phyloP scores from a whole-genome alignment of 2,888 invertebrate genomes.

The Eupithecia insigniata region DNA sequence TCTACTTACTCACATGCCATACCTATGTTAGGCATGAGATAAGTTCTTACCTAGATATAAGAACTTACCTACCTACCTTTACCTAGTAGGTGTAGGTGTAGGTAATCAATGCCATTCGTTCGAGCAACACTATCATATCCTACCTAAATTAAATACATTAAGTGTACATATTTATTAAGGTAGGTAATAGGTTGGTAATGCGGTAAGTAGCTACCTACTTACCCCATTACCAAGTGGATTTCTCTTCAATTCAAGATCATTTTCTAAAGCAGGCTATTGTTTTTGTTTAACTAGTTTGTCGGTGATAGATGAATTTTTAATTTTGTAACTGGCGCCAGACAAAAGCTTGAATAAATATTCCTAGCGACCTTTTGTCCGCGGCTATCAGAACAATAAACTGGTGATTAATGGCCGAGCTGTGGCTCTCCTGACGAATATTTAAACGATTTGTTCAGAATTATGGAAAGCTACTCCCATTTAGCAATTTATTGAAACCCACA shows the following conservation, averaged over 20 bases:
- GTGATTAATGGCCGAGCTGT: slow-evolving; percentile 42
- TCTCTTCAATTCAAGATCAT: not conserved
- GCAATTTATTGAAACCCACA: slow-evolving; percentile 18
- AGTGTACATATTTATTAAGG: no score
- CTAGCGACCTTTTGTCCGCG: slow-evolving; percentile 42
- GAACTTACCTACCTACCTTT: no score
- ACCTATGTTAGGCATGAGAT: no score
- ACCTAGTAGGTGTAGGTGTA: no score
- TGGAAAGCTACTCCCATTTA: slow-evolving; percentile 24
- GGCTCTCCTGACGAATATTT: slow-evolving; percentile 29
- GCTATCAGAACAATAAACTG: slow-evolving; percentile 34
- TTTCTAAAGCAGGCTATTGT: not conserved
- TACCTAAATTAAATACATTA: no score
- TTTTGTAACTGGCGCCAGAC: slow-evolving; percentile 11
- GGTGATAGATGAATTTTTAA: slow-evolving; percentile 1
- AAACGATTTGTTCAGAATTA: slow-evolving; percentile 27
- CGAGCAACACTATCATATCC: no score
- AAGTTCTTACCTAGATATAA: no score
- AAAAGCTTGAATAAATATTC: slow-evolving; percentile 28
- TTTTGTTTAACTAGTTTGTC: slow-evolving; percentile 14
- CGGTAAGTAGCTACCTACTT: not conserved
- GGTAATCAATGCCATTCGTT: no score
- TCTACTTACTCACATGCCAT: no score
- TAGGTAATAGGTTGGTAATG: no score
- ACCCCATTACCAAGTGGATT: not conserved